Conservation (phyloP, 2,797 vertebrate species). For the Spinus olivaceus region DNA sequence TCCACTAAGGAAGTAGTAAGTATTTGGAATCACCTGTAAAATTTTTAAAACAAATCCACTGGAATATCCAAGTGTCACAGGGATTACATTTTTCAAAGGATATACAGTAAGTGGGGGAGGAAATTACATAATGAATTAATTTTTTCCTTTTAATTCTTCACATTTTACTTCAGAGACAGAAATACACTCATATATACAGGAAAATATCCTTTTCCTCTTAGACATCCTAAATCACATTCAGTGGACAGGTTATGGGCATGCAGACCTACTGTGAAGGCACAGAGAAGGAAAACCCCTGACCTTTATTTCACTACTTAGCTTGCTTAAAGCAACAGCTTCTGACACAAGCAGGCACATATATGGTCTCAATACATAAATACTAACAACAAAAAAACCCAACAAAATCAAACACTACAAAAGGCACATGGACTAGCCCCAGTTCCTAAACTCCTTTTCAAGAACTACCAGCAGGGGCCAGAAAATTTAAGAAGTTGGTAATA, state of each 20-base stretch:
- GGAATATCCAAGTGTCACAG: not conserved
- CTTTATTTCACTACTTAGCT: not conserved
- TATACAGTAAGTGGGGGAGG: not conserved
- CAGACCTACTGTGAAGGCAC: not conserved
- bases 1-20: constrained; percentile 26
- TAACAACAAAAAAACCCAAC: not conserved
- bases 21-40: constrained; percentile 24
- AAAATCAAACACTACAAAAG: not conserved
- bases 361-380: not conserved
- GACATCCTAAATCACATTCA: constrained; percentile 28
- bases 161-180: constrained; percentile 20
- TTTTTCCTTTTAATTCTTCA: constrained; percentile 29
- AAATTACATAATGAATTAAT: not conserved
- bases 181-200: not conserved
- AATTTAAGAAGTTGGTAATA: not conserved
- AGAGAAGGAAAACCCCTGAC: not conserved
- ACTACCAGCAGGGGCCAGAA: not conserved
- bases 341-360: not conserved
- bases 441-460: not conserved
- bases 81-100: constrained; percentile 39
- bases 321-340: not conserved
- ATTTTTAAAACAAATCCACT: constrained; percentile 24
- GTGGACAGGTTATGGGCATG: not conserved
- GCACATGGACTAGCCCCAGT: not conserved
- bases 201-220: constrained; percentile 30